Conservation (phyloP, 2,888 invertebrate genomes). For the Amphiduros pacificus region DNA sequence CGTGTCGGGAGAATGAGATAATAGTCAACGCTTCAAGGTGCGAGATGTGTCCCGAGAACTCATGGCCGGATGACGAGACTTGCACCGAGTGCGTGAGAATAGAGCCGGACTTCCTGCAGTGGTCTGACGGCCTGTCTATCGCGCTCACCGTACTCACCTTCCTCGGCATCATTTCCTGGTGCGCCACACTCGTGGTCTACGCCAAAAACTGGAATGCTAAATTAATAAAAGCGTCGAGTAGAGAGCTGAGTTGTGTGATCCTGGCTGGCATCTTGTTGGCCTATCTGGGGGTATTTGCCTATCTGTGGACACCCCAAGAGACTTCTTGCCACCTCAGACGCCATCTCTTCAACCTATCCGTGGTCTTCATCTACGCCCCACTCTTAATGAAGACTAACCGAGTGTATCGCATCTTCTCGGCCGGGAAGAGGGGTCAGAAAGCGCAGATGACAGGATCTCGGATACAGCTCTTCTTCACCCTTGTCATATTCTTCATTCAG, state of each 20-base stretch:
- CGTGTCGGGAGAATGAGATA: background rate
- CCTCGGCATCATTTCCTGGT: background rate
- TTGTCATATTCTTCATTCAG: conserved; percentile 5
- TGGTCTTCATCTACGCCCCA: background rate
- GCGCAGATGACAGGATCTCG: conserved; percentile 9
- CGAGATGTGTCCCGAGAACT: background rate
- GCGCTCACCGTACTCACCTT: background rate
- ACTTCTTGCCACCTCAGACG: background rate
- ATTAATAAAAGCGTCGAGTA: conserved; percentile 2
- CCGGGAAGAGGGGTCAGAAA: background rate
- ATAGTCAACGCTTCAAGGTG: background rate
- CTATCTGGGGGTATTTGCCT: background rate
- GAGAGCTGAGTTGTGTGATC: background rate
- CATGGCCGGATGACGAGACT: conserved; percentile 4
- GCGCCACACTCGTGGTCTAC: background rate
- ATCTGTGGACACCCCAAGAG: background rate
- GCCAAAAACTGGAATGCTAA: background rate
- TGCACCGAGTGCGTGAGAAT: background rate
- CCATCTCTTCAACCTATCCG: background rate
- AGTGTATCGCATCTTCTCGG: conserved; percentile 4
- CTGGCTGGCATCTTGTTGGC: background rate
- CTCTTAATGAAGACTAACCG: conserved; percentile 2
- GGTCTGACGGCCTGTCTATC: background rate
- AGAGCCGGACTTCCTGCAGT: background rate
- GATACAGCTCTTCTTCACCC: conserved; percentile 16